A percentile compares a stretch with the other conserved stretches of the same genome.
These are phyloP conservation scores for Melitaea cinxia DNA, from an alignment of 1,140 invertebrate species.

Conservation along the genomic window DNA sequence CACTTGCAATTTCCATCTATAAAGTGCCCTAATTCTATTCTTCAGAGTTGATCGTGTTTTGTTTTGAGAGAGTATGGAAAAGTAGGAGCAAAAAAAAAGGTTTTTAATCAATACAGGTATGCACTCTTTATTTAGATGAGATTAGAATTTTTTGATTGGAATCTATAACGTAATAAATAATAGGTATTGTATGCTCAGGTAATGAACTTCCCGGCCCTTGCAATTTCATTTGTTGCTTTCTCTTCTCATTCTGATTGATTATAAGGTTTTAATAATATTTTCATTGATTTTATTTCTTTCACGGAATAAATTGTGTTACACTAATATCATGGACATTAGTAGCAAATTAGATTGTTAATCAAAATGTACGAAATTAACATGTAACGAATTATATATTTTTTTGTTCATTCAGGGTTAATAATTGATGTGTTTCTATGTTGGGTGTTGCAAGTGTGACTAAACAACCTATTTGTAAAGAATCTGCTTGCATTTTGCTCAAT, in stretches of 20 bases:
- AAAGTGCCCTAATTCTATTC: background rate
- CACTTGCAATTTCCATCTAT: conserved; percentile 21
- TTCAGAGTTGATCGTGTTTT: background rate
- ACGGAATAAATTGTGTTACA: background rate
- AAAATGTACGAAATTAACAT: background rate
- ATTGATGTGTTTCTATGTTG: background rate
- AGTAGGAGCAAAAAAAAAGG: background rate
- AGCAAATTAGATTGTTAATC: conserved; percentile 5
- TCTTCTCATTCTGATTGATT: conserved; percentile 26
- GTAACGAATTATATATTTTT: background rate
- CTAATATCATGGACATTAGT: background rate
- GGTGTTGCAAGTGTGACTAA: conserved; percentile 24
- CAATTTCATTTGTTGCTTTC: conserved; percentile 32
- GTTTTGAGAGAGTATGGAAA: background rate
- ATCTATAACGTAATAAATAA: conserved; percentile 23
- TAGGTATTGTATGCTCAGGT: conserved; percentile 24
- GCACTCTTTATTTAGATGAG: conserved; percentile 16
- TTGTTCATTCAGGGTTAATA: background rate
- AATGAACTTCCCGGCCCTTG: conserved; percentile 28
- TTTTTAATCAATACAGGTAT: conserved; percentile 5
- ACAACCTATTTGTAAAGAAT: conserved; percentile 35
- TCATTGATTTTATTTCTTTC: conserved; percentile 1
- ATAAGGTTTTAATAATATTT: conserved; percentile 29
- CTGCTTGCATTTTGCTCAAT: conserved; percentile 77
- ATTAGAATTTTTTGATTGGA: conserved; percentile 30